Percentiles rank a stretch among this genome's conserved stretches.
These are phyloP conservation scores for Pelagia noctiluca DNA, from an alignment of 30 jellyfish, hydroid and myxozoan genomes.

Conservation along the genomic window DNA sequence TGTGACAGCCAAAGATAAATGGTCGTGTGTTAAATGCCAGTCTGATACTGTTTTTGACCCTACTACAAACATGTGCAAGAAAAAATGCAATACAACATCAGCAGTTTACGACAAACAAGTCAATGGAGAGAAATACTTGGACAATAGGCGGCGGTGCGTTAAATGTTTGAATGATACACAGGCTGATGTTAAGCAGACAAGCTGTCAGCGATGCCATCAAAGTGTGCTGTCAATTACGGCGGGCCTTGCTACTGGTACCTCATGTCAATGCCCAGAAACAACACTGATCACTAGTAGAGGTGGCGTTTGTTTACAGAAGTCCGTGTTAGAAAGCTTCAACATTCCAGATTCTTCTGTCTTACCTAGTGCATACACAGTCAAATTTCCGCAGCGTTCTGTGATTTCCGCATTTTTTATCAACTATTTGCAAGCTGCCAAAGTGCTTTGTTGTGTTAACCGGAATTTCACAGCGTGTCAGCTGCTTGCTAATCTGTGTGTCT, in stretches of 20 bases:
- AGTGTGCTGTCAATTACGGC: slow-evolving; percentile 69
- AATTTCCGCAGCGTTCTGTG: slow-evolving; percentile 29
- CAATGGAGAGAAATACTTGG: slow-evolving; percentile 48
- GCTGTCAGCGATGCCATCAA: slow-evolving; percentile 83
- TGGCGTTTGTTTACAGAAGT: slow-evolving; percentile 76
- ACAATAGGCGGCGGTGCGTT: slow-evolving; percentile 67
- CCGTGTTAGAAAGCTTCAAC: slow-evolving; percentile 6
- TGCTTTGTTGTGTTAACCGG: slow-evolving; percentile 66
- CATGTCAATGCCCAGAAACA: slow-evolving; percentile 89
- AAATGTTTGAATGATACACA: slow-evolving; percentile 73
- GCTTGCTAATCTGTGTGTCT: slow-evolving; percentile 89
- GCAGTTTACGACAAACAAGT: slow-evolving; percentile 60
- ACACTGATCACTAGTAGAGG: slow-evolving; percentile 31
- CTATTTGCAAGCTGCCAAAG: slow-evolving; percentile 72
- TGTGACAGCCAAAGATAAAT: slow-evolving; percentile 72
- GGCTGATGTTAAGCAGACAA: slow-evolving; percentile 21
- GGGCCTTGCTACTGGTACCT: slow-evolving; percentile 27
- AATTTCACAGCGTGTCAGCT: slow-evolving; percentile 95
- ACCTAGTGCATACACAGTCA: slow-evolving; percentile 49
- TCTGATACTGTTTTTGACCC: slow-evolving; percentile 42
- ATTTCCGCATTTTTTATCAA: slow-evolving; percentile 69
- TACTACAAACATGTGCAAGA: slow-evolving; percentile 56
- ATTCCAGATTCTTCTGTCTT: slow-evolving; percentile 28
- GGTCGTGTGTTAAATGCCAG: slow-evolving; percentile 84
- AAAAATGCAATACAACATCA: slow-evolving; percentile 32